Evolutionary conservation across 2,797 vertebrate genomes (phyloP), one percentile per base, ranked within the genome.

Genomic region (Pelobates cultripes): DNA sequence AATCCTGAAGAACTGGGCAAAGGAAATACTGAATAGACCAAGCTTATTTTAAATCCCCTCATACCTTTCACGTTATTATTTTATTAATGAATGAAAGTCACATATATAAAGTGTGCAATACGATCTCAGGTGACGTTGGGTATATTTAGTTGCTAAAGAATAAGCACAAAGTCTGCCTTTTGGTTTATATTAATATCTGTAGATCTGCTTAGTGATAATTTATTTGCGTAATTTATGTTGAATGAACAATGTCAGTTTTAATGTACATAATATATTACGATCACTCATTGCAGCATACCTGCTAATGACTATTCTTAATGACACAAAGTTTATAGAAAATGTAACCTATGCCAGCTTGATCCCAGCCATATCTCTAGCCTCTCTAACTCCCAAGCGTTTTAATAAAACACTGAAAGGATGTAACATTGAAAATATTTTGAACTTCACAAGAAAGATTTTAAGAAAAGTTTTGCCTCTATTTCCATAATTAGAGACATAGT

Each of bases 1-100:
- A 70, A 71, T 79, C 66, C 43, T 70, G 28, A 64, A 84, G 57
- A 43, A 84, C 40, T 57, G 60, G 72, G 77, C 60, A 66, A 60
- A 75, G 42, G 45, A 72, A 76, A 79, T 66, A 64, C 72, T 57
- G 66, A 75, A 45, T 66, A 79, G 67, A 47, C 55, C 42, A 66
- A 40, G 77, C 79, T 84, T 79, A 84, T 45, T 70, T 73, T 47
- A 84, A 84, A 79, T 84, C 77, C 73, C 41, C 68, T 61, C 60
- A 75, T 76, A 76, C 82, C 72, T 79, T 79, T 71, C 72, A 61
- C 41, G 66, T 79, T 83, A 71, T 75, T 71, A 70, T 15, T 15
- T 57, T 15, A 57, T 28, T 28, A 28, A 28, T 28, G 28, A 28
- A 28, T 57, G 67, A 79, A 28, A 28, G 10, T 76, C 74, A 66